phyloP scores from a whole-genome alignment of 2,113 vertebrate genomes.

The Rallus limicola region DNA sequence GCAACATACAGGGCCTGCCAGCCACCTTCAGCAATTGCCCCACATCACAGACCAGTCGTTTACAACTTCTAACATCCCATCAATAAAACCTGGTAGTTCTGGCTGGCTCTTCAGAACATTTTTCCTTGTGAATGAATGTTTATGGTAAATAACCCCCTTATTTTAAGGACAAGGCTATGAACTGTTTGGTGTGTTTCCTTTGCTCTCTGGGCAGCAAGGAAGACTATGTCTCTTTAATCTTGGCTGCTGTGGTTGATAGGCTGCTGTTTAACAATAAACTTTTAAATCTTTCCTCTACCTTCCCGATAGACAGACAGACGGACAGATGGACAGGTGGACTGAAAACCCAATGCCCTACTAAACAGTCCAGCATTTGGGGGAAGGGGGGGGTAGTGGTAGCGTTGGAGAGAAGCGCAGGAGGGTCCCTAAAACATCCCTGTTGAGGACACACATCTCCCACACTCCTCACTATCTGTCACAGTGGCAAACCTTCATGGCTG shows the following conservation, averaged over 20 bases:
- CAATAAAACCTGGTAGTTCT: not conserved
- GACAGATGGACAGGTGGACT: no score
- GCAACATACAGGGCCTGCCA: fast-evolving
- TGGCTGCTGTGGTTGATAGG: not conserved
- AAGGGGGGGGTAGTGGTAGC: no score
- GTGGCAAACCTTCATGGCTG: fast-evolving
- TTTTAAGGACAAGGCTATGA: not conserved
- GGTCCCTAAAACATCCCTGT: not conserved
- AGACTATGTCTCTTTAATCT: not conserved
- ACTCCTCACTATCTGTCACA: fast-evolving
- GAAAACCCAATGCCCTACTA: not conserved
- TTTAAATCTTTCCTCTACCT: not conserved
- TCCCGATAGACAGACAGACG: not conserved
- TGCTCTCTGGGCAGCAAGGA: not conserved
- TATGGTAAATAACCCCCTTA: not conserved
- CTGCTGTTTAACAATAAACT: not conserved
- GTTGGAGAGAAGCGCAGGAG: not conserved
- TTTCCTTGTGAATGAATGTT: not conserved
- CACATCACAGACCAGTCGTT: fast-evolving
- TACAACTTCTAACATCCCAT: not conserved
- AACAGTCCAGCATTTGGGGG: not conserved
- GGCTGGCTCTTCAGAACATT: not conserved
- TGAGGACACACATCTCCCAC: fast-evolving
- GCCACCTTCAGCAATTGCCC: not conserved
- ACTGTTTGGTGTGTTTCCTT: not conserved